A percentile compares a stretch with the other conserved stretches of the same genome.
These are phyloP conservation scores for Rachycentron canadum DNA, from an alignment of 2,797 vertebrate species.

Conservation along the genomic window DNA sequence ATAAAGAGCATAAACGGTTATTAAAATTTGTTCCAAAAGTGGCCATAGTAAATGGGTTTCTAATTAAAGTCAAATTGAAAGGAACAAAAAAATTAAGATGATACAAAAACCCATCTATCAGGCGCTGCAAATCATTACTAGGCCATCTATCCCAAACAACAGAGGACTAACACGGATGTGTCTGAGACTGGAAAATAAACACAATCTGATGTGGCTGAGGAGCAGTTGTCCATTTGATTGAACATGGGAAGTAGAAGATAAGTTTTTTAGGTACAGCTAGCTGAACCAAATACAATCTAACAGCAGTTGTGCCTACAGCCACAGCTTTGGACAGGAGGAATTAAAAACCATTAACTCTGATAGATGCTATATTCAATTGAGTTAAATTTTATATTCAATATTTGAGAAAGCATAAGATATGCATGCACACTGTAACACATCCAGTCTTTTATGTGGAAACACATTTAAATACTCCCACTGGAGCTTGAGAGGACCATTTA, in stretches of 20 bases:
- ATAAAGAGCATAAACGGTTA: background rate
- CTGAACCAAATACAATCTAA: background rate
- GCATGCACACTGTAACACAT: no score
- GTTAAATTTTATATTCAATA: no score
- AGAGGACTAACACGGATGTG: slow-evolving; percentile 11
- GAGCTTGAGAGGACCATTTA: no score
- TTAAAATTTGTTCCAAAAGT: background rate
- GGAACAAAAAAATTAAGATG: background rate
- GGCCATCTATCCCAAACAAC: background rate
- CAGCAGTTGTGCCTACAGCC: no score
- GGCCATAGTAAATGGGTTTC: background rate
- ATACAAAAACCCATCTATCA: background rate
- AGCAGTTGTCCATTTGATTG: slow-evolving; percentile 42
- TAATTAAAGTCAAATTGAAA: slow-evolving; percentile 5
- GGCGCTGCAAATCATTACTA: background rate
- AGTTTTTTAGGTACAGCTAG: background rate
- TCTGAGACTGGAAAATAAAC: slow-evolving; percentile 29
- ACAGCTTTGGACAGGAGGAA: no score
- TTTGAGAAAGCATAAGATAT: no score
- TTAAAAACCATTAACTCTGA: no score
- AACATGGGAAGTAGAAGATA: slow-evolving; percentile 37
- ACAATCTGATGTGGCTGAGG: slow-evolving; percentile 13
- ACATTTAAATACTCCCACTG: no score
- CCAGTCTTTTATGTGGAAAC: no score
- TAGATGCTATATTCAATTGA: no score